These are phyloP conservation scores for Plodia interpunctella DNA, from an alignment of 1,140 invertebrate species.

Conservation along the genomic window DNA sequence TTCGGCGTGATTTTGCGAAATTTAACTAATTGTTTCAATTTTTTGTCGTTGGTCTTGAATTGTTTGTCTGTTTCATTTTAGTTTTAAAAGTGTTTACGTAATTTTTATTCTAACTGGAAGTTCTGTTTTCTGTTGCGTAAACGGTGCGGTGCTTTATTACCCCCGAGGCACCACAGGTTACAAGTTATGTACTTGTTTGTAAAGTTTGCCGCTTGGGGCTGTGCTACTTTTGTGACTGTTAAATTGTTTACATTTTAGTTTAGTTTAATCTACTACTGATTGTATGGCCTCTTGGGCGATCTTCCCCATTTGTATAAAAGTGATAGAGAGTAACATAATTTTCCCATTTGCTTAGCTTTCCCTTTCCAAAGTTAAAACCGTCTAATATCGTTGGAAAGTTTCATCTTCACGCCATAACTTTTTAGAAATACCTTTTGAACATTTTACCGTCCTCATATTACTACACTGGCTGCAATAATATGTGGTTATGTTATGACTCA, in stretches of 20 bases:
- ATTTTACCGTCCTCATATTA: background rate
- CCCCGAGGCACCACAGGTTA: background rate
- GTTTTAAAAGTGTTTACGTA: background rate
- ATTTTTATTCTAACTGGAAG: background rate
- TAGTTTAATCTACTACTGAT: no score
- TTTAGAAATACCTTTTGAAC: no score
- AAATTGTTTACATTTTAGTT: background rate
- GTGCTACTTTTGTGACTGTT: background rate
- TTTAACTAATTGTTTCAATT: background rate
- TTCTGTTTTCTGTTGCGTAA: background rate
- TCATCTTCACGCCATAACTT: no score
- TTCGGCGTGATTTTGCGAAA: background rate
- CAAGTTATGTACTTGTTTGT: background rate
- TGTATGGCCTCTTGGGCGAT: no score
- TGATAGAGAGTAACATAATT: no score
- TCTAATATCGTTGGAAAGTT: no score
- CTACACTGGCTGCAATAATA: background rate
- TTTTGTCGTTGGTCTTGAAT: no score
- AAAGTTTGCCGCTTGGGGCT: background rate
- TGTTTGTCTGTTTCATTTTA: background rate
- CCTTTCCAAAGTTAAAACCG: no score
- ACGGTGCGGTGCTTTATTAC: background rate
- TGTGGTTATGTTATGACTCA: background rate
- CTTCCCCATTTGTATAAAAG: no score
- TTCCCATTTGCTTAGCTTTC: no score